Conservation (phyloP, 2,888 invertebrate genomes). For the Spodoptera littoralis region DNA sequence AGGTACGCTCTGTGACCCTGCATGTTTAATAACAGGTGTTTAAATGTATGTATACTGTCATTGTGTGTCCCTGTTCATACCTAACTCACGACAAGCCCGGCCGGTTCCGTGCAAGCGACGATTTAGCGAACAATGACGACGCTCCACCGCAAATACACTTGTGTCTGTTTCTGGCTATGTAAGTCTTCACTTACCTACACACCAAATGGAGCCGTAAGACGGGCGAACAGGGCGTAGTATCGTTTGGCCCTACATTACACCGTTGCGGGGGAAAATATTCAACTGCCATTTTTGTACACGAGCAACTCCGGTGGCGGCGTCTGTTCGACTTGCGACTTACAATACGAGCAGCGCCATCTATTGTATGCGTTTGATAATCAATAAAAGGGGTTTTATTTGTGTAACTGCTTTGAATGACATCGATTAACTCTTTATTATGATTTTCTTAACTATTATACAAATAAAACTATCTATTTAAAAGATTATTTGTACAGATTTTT, state of each 20-base stretch:
- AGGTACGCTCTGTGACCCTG: slow-evolving; percentile 82
- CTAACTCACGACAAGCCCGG: slow-evolving; percentile 86
- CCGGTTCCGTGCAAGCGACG: slow-evolving; percentile 88
- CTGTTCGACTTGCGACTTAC: slow-evolving; percentile 82
- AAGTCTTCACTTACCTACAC: slow-evolving; percentile 68
- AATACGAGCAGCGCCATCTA: slow-evolving; percentile 86
- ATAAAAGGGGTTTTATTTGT: slow-evolving; percentile 73
- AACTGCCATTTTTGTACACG: slow-evolving; percentile 88
- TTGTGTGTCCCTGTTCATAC: slow-evolving; percentile 82
- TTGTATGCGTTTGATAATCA: slow-evolving; percentile 85
- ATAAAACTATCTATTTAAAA: too few relatives aligned
- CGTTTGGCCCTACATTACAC: slow-evolving; percentile 47
- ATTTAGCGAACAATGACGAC: slow-evolving; percentile 89
- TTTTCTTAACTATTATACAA: slow-evolving; percentile 2
- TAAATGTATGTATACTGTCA: slow-evolving; percentile 86
- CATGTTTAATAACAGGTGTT: slow-evolving; percentile 88
- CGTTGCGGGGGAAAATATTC: slow-evolving; percentile 85
- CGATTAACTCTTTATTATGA: slow-evolving; percentile 28
- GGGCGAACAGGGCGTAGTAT: slow-evolving; percentile 62
- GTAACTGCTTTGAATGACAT: slow-evolving; percentile 61
- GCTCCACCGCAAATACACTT: slow-evolving; percentile 85
- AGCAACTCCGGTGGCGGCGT: slow-evolving; percentile 88
- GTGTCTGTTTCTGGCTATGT: slow-evolving; percentile 80
- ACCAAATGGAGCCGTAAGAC: slow-evolving; percentile 63
- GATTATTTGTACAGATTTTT: too few relatives aligned